phyloP scores from a whole-genome alignment of 2,888 invertebrate genomes.

The Eupithecia pulchellata region DNA sequence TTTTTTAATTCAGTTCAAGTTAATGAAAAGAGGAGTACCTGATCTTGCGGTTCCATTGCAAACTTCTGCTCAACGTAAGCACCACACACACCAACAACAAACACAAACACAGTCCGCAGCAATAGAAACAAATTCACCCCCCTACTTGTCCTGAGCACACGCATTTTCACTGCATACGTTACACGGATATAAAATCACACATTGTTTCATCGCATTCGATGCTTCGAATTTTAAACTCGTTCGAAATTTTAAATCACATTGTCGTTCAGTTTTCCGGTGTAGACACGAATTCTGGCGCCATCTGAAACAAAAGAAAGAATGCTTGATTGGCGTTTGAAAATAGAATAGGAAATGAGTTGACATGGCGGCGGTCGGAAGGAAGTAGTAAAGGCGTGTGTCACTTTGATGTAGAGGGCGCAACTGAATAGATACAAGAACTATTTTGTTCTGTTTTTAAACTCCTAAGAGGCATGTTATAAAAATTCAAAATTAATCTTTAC shows the following conservation, averaged over 20 bases:
- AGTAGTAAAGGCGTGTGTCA: constrained; percentile 20
- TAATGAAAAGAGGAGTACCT: no score
- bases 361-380: constrained; percentile 28
- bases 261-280: constrained; percentile 55
- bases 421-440: neutral
- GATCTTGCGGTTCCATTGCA: constrained; percentile 96
- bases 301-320: constrained; percentile 38
- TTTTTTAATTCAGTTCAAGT: no score
- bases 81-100: constrained; percentile 67
- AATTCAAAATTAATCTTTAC: no score
- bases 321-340: constrained; percentile 16
- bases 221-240: neutral
- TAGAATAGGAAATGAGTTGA: constrained; percentile 24
- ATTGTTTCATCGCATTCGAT: constrained; percentile 7
- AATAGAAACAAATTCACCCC: constrained; percentile 72
- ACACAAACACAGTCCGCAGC: constrained; percentile 69
- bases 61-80: constrained; percentile 90
- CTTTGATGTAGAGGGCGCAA: constrained; percentile 17
- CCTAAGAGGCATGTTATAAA: neutral
- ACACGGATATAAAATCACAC: constrained; percentile 71
- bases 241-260: constrained; percentile 8
- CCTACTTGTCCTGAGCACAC: constrained; percentile 68
- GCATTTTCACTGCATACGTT: constrained; percentile 67
- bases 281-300: constrained; percentile 65
- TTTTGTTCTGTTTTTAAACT: neutral